These are phyloP conservation scores for Porphyrio hochstetteri DNA, from an alignment of 2,113 vertebrate species.

Conservation along the genomic window DNA sequence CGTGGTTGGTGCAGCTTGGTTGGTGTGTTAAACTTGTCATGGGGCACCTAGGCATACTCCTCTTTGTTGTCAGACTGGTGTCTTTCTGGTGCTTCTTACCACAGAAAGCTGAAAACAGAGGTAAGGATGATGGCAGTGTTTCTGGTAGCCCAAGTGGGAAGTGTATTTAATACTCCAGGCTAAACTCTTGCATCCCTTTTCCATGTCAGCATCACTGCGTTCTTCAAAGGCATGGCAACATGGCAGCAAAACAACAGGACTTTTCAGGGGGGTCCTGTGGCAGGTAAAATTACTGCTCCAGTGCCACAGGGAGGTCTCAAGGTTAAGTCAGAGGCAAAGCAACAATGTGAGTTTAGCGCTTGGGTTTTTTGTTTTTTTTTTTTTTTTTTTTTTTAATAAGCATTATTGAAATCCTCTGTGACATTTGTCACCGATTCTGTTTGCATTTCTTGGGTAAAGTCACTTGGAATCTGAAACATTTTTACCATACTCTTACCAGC, in stretches of 20 bases:
- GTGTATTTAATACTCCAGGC: not conserved
- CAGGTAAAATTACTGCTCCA: not conserved
- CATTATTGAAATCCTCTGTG: not conserved
- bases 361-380: no score
- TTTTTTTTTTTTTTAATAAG: not conserved
- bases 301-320: not conserved
- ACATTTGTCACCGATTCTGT: not conserved
- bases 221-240: not conserved
- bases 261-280: not conserved
- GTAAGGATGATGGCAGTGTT: fast-evolving
- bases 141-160: not conserved
- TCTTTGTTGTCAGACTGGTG: not conserved
- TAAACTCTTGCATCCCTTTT: not conserved
- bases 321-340: not conserved
- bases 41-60: not conserved
- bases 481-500: not conserved
- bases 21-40: not conserved
- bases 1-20: not conserved
- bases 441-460: not conserved
- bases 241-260: not conserved
- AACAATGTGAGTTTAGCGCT: not conserved
- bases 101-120: not conserved
- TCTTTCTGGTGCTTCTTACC: not conserved
- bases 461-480: not conserved
- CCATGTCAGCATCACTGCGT: fast-evolving